These are phyloP conservation scores for Piprites chloris DNA, from an alignment of 2,113 vertebrate species.

Conservation along the genomic window DNA sequence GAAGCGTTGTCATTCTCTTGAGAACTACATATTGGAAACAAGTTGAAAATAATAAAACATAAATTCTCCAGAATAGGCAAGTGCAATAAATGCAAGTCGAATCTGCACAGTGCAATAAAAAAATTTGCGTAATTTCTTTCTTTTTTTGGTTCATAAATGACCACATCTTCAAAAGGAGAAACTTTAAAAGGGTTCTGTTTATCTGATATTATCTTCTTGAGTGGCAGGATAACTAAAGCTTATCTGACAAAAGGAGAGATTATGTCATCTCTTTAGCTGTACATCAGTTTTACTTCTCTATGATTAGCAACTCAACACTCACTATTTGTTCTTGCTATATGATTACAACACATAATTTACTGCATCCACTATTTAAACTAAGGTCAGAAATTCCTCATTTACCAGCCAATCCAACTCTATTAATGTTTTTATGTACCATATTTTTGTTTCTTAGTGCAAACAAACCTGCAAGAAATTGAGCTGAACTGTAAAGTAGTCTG, in stretches of 20 bases:
- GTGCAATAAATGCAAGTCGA: neutral
- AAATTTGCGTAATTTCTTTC: neutral
- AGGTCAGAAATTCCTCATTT: neutral
- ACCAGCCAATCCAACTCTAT: neutral
- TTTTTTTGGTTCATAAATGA: neutral
- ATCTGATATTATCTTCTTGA: neutral
- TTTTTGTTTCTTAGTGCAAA: neutral
- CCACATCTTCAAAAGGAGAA: neutral
- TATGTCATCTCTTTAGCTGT: neutral
- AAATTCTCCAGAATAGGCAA: neutral
- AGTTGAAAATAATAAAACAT: neutral
- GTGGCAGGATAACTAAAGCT: neutral
- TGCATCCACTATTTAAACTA: neutral
- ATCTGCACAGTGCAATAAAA: neutral
- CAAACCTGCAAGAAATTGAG: neutral
- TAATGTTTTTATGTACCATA: accelerated
- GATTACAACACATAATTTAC: neutral
- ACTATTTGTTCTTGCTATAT: neutral
- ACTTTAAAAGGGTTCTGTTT: neutral
- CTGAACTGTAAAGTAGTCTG: neutral
- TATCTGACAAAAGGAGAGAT: neutral
- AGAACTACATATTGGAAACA: neutral
- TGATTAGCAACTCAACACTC: neutral
- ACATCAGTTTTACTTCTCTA: neutral
- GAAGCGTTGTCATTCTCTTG: neutral